Percentiles rank a stretch among this genome's conserved stretches.
phyloP scores from a whole-genome alignment of 2,113 vertebrate genomes.

The Zosterops pallidus region DNA sequence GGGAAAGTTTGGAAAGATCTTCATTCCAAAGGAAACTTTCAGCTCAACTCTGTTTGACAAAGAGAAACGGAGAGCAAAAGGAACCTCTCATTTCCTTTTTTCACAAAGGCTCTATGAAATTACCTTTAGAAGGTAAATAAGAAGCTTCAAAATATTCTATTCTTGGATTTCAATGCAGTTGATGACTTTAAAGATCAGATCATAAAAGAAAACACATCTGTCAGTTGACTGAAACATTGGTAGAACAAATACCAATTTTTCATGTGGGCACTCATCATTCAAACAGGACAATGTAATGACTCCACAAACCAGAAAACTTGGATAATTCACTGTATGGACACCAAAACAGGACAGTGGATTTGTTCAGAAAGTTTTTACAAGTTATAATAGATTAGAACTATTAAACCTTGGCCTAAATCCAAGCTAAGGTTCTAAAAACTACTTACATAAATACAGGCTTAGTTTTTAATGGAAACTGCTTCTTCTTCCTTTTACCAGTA shows the following conservation, averaged over 20 bases:
- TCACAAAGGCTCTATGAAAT: background rate
- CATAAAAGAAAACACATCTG: background rate
- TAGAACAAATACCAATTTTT: background rate
- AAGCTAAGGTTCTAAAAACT: slow-evolving; percentile 31
- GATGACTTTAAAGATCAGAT: background rate
- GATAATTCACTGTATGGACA: background rate
- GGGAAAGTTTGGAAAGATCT: background rate
- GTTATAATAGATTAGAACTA: slow-evolving; percentile 11
- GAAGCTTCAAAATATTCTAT: background rate
- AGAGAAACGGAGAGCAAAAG: background rate
- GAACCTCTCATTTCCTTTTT: background rate
- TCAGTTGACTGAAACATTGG: background rate
- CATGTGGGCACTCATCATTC: background rate
- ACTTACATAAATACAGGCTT: background rate
- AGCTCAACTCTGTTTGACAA: background rate
- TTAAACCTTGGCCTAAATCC: slow-evolving; percentile 36
- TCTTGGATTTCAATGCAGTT: background rate
- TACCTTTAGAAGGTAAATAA: background rate
- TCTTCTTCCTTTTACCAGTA: slow-evolving; percentile 1
- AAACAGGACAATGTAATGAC: background rate
- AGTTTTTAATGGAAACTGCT: slow-evolving; percentile 15
- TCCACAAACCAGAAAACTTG: background rate
- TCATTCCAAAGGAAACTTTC: background rate
- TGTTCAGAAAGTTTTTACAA: slow-evolving; percentile 8
- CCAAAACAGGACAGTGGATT: background rate